These are phyloP conservation scores for Anastrepha ludens DNA, from an alignment of 1,140 invertebrate species.

Conservation along the genomic window DNA sequence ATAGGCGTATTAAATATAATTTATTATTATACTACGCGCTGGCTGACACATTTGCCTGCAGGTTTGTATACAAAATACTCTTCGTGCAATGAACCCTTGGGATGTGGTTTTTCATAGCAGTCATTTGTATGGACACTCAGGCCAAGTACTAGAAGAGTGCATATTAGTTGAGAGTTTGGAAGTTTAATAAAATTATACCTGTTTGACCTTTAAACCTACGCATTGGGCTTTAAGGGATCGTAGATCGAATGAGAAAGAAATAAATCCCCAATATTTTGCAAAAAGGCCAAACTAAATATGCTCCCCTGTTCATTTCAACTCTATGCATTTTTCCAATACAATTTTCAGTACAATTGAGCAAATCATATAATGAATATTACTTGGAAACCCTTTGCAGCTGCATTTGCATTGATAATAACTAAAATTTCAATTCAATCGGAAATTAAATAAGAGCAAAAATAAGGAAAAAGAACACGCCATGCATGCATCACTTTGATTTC, in stretches of 20 bases:
- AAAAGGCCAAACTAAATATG: no score
- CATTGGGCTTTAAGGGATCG: no score
- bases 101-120: neutral
- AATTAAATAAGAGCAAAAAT: slow-evolving; percentile 7
- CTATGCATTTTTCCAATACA: neutral
- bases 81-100: neutral
- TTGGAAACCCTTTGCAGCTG: neutral
- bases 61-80: neutral
- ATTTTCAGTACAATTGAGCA: neutral
- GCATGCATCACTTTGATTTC: neutral
- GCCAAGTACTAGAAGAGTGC: no score
- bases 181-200: no score
- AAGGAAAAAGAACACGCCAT: neutral
- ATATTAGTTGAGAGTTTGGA: no score
- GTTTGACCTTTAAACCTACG: no score
- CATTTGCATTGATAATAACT: neutral
- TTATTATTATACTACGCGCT: neutral
- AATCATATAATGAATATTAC: slow-evolving; percentile 18
- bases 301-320: no score
- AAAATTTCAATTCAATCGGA: slow-evolving; percentile 26
- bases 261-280: no score
- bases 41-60: neutral
- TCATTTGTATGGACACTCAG: no score
- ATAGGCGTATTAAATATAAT: slow-evolving; percentile 45
- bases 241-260: no score